Percentiles rank a stretch among this genome's conserved stretches.
phyloP scores from a whole-genome alignment of 2,888 invertebrate species.

The Gymnosoma rotundatum region DNA sequence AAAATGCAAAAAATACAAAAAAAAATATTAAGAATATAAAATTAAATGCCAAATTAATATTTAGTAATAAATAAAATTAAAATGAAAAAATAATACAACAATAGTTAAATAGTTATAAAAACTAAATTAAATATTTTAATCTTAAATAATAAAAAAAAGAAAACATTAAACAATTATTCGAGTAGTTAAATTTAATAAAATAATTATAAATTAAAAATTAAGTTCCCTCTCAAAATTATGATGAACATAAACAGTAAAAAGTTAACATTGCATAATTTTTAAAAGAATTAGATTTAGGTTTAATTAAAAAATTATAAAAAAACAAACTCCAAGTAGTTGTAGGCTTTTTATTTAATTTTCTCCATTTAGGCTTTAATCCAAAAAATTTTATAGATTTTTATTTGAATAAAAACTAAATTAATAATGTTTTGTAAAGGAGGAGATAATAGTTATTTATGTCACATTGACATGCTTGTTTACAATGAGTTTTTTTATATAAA shows the following conservation, averaged over 20 bases:
- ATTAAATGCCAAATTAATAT: slow-evolving; percentile 70
- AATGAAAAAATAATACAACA: slow-evolving; percentile 2
- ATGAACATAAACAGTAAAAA: slow-evolving; percentile 68
- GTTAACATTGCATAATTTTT: slow-evolving; percentile 71
- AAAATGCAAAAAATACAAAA: slow-evolving; percentile 23
- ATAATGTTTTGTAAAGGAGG: slow-evolving; percentile 9
- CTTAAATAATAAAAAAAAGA: slow-evolving; percentile 47
- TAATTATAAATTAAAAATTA: slow-evolving; percentile 29
- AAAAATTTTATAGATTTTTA: slow-evolving; percentile 14
- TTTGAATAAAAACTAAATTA: background rate
- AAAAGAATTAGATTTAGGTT: slow-evolving; percentile 55
- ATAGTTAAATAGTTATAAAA: slow-evolving; percentile 66
- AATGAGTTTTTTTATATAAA: slow-evolving; percentile 43
- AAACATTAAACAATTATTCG: slow-evolving; percentile 62
- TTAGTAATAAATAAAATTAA: slow-evolving; percentile 61
- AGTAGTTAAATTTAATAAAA: slow-evolving; percentile 60
- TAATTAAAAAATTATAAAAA: slow-evolving; percentile 22
- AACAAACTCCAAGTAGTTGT: background rate
- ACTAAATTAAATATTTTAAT: slow-evolving; percentile 56
- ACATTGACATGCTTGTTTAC: slow-evolving; percentile 73
- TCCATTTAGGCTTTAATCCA: slow-evolving; percentile 44
- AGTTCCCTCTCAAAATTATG: slow-evolving; percentile 45
- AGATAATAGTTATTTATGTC: slow-evolving; percentile 72
- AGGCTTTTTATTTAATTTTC: slow-evolving; percentile 12
- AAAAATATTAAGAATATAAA: slow-evolving; percentile 49